Evolutionary conservation across 1,140 invertebrate genomes (phyloP).

Genomic region (Formica exsecta): DNA sequence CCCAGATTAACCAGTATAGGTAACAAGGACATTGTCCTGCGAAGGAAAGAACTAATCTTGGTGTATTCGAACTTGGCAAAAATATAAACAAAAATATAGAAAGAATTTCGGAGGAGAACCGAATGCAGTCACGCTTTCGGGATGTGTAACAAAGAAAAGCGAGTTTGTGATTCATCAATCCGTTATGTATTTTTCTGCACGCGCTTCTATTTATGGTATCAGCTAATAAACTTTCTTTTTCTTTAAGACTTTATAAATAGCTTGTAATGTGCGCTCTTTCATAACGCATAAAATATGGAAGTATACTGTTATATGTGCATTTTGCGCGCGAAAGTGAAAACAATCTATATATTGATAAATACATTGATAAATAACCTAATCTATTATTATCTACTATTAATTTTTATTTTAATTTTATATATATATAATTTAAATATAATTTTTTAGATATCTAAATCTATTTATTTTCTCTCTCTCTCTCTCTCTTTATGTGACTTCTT

Average conservation of each 20-base stretch:
- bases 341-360: neutral
- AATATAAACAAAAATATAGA: conserved; percentile 1
- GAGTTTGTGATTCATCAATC: conserved; percentile 48
- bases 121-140: conserved; percentile 7
- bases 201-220: conserved; percentile 17
- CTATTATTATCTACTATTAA: neutral
- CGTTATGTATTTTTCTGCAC: conserved; percentile 24
- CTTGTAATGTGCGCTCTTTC: neutral
- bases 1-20: conserved; percentile 78
- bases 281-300: neutral
- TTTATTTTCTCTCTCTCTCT: neutral
- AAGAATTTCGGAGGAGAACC: neutral
- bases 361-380: neutral
- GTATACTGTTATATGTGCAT: neutral
- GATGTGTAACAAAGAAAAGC: conserved; percentile 53
- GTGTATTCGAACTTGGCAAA: conserved; percentile 34
- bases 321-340: neutral
- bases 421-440: neutral
- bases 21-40: conserved; percentile 71
- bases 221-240: conserved; percentile 1
- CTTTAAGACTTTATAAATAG: neutral
- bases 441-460: neutral
- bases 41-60: conserved; percentile 46
- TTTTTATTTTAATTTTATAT: neutral
- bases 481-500: neutral